Percentiles rank a stretch among this genome's conserved stretches.
Evolutionary conservation across 2,888 invertebrate genomes (phyloP).

Genomic region (Lasioglossum leucozonium): DNA sequence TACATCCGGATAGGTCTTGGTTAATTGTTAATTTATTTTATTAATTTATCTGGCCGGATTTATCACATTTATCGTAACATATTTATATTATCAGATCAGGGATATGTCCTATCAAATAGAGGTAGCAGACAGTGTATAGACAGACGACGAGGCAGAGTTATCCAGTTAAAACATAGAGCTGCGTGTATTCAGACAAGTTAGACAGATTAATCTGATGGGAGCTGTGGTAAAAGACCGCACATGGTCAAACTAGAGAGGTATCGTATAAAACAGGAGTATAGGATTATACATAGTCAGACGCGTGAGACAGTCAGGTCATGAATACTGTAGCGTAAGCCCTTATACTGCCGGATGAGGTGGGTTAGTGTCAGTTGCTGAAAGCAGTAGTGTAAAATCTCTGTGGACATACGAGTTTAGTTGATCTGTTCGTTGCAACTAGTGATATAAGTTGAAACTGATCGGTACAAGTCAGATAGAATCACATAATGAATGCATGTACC

Average conservation of each 20-base stretch:
- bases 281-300: constrained; percentile 1
- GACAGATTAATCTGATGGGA: constrained; percentile 6
- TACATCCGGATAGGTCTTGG: no score
- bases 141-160: neutral
- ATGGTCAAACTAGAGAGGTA: constrained; percentile 6
- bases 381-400: neutral
- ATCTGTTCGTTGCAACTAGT: neutral
- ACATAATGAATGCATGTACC: neutral
- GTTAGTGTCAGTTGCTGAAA: neutral
- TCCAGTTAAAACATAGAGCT: constrained; percentile 2
- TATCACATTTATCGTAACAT: no score
- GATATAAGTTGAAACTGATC: neutral
- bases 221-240: constrained; percentile 2
- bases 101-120: neutral
- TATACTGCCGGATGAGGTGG: neutral
- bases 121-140: neutral
- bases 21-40: no score
- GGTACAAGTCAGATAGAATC: neutral
- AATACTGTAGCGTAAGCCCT: neutral
- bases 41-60: no score
- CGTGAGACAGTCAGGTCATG: neutral
- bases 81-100: neutral
- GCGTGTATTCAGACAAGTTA: neutral
- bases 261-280: constrained; percentile 6
- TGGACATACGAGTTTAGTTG: neutral